These are phyloP conservation scores for Eilema sororculum DNA, from an alignment of 2,888 invertebrate genomes.

Conservation along the genomic window DNA sequence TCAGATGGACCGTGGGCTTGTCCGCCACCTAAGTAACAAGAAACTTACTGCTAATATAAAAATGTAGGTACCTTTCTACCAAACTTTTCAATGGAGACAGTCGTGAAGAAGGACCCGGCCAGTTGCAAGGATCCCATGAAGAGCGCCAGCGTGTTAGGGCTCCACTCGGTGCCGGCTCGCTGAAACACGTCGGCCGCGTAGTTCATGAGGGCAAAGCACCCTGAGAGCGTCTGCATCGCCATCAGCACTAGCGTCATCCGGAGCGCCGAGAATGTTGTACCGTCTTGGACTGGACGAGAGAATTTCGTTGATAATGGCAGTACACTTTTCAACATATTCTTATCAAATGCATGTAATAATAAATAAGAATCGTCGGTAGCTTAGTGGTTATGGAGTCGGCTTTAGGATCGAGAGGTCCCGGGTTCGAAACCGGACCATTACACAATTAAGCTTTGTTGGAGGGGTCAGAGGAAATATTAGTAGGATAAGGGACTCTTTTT, in stretches of 20 bases:
- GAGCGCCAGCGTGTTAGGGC: conserved; percentile 71
- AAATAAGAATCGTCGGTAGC: too few species aligned
- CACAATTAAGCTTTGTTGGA: too few species aligned
- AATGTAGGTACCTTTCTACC: conserved; percentile 67
- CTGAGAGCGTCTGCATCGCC: conserved; percentile 75
- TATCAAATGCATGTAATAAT: too few species aligned
- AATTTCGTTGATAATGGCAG: too few species aligned
- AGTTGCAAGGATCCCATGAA: conserved; percentile 70
- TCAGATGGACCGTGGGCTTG: too few species aligned
- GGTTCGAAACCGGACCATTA: too few species aligned
- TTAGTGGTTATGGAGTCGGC: too few species aligned
- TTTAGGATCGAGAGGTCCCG: too few species aligned
- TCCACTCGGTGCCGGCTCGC: conserved; percentile 84
- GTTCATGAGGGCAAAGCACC: conserved; percentile 79
- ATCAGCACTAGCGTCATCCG: conserved; percentile 69
- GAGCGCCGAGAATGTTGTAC: conserved; percentile 67
- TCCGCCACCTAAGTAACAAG: neutral
- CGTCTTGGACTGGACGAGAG: conserved; percentile 63
- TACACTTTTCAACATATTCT: too few species aligned
- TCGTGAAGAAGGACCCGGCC: conserved; percentile 72
- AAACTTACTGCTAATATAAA: neutral
- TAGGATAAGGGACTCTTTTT: too few species aligned
- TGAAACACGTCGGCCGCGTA: conserved; percentile 76
- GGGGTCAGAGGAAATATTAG: too few species aligned
- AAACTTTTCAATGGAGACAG: conserved; percentile 72